Evolutionary conservation across 2,113 vertebrate genomes (phyloP).

Genomic region (Ptilonorhynchus violaceus): DNA sequence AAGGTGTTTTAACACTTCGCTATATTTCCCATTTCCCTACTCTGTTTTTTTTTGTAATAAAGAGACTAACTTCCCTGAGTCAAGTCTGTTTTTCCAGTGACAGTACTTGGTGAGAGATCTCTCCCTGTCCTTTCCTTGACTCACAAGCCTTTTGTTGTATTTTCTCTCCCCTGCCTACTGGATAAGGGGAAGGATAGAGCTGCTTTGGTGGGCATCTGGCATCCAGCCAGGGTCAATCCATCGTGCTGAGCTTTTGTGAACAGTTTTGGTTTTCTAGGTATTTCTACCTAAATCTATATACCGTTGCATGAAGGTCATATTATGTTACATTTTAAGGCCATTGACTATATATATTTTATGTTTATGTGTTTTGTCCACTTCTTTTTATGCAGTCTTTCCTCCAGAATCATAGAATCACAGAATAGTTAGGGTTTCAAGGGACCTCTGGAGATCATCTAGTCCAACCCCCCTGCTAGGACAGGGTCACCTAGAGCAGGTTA

Average conservation of each 20-base stretch:
- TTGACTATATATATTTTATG: background rate
- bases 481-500: background rate
- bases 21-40: background rate
- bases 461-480: background rate
- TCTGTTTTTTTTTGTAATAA: background rate
- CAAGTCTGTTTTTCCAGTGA: background rate
- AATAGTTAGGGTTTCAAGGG: background rate
- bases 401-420: background rate
- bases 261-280: background rate
- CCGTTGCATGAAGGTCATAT: background rate
- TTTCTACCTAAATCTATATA: background rate
- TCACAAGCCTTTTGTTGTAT: rapidly evolving
- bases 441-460: background rate
- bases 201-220: background rate
- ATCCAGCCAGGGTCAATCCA: background rate
- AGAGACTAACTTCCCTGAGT: background rate
- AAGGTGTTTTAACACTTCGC: background rate
- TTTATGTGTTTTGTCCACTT: background rate
- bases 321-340: background rate
- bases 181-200: rapidly evolving
- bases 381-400: background rate
- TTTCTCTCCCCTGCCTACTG: background rate
- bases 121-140: rapidly evolving
- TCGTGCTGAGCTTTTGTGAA: background rate
- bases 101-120: background rate